Evolutionary conservation across 2,888 invertebrate genomes (phyloP), one percentile per base, ranked within the genome.

Genomic region (Tetranychus truncatus): DNA sequence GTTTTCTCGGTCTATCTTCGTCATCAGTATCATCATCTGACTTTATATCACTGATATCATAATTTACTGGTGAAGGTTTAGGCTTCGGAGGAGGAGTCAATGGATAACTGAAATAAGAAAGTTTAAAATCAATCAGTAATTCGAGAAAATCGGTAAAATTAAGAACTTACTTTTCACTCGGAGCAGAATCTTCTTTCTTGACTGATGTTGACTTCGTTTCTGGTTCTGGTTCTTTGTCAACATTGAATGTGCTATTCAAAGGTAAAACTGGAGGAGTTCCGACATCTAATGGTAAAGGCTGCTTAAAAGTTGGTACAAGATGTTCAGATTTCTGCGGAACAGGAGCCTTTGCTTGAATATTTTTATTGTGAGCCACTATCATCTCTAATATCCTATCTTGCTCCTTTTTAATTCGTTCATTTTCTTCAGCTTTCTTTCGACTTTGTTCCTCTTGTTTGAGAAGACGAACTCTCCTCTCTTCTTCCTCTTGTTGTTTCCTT

Each of bases 21-120:
- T 76, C 76, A 67, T 76, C 76, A 24, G 74, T 74, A 44, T 72
- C 74, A 20, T 76, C 76, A 45, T 72, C 76, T 45, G 76, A 76
- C 34, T 74, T 69, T 6, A 76, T 44, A 55, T 74, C 46, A 71
- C 65, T 71, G 46, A 76, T 76, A 24, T 76, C 76, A 65, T 76
- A 76, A 69, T 74, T 74, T 11, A 21, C 69, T 69, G 69, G 69
- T 6, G 21, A 20, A 24, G n/a, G 34, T n/a, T 74, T 69, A 65
- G 44, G 72, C 34, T 72, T 34, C 11, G 18, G 72, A 44, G 75
- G 75, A 72, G 75, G 71, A 11, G 71, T 75, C 9, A 55, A 1
- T 7, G 9, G 55, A 15, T 55, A 55, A 55, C 55, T 55, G 15
- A 2, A 55, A 55, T 55, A 15, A 8, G 15, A 55, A 55, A 15